These are phyloP conservation scores for Orchesella flavescens DNA, from an alignment of 2,888 invertebrate species.

Conservation along the genomic window DNA sequence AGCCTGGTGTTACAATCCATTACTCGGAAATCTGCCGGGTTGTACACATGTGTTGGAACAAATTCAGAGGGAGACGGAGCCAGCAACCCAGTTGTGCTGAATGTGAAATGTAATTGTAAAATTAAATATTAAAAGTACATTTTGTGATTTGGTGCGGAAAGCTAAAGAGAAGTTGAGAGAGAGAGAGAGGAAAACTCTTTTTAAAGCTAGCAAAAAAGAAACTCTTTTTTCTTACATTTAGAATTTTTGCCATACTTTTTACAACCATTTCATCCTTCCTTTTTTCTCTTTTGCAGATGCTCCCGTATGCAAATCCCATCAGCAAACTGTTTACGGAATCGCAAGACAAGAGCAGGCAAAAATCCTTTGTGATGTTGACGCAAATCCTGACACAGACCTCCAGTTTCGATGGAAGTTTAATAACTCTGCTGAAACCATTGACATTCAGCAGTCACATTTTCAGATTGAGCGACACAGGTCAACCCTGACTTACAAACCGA, in stretches of 20 bases:
- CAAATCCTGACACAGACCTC: slow-evolving; percentile 82
- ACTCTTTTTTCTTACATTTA: background rate
- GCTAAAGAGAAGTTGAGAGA: slow-evolving; percentile 10
- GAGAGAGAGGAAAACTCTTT: background rate
- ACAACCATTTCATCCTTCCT: background rate
- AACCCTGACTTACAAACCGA: slow-evolving; percentile 82
- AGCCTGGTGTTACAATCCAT: slow-evolving; percentile 89
- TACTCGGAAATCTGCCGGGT: slow-evolving; percentile 83
- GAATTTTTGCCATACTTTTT: background rate
- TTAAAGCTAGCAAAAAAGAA: background rate
- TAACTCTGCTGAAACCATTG: slow-evolving; percentile 82
- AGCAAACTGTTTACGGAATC: slow-evolving; percentile 82
- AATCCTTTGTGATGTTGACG: slow-evolving; percentile 83
- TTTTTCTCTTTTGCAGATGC: slow-evolving; percentile 77
- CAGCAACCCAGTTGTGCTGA: slow-evolving; percentile 87
- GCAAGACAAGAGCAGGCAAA: slow-evolving; percentile 82
- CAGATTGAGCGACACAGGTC: slow-evolving; percentile 80
- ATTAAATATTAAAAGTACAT: slow-evolving; percentile 57
- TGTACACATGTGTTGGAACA: slow-evolving; percentile 90
- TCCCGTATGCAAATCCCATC: slow-evolving; percentile 82
- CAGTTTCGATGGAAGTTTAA: slow-evolving; percentile 86
- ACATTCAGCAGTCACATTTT: slow-evolving; percentile 80
- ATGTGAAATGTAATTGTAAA: slow-evolving; percentile 85
- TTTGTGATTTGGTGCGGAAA: slow-evolving; percentile 34
- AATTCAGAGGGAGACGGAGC: slow-evolving; percentile 91